phyloP scores from a whole-genome alignment of 1,140 invertebrate genomes.

The Apis florea region DNA sequence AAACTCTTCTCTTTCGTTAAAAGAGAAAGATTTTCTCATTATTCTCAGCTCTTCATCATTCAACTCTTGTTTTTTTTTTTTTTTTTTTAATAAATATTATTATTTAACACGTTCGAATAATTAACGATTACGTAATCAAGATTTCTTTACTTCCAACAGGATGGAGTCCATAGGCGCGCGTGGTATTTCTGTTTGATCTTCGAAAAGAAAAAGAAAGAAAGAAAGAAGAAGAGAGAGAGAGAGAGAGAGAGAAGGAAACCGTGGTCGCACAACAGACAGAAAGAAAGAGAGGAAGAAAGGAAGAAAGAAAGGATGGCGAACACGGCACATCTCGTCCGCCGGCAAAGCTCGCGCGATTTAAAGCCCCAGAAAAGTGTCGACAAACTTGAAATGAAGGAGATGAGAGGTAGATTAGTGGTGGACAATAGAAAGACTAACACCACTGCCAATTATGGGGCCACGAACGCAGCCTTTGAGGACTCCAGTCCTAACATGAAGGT shows the following conservation, averaged over 20 bases:
- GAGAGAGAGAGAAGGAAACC: slow-evolving; percentile 68
- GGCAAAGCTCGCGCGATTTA: slow-evolving; percentile 92
- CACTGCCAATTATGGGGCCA: slow-evolving; percentile 88
- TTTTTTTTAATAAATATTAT: too few species aligned
- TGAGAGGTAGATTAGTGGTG: slow-evolving; percentile 89
- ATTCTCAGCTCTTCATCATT: too few species aligned
- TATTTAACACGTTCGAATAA: too few species aligned
- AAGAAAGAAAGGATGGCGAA: slow-evolving; percentile 86
- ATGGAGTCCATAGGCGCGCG: slow-evolving; percentile 72
- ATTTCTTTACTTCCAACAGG: slow-evolving; percentile 63
- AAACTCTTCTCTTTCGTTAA: too few species aligned
- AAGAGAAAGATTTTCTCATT: too few species aligned
- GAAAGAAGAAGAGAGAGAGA: too few species aligned
- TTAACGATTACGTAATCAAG: slow-evolving; percentile 1
- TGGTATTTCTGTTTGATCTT: slow-evolving; percentile 68
- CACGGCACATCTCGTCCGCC: slow-evolving; percentile 91
- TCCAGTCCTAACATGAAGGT: slow-evolving; percentile 85
- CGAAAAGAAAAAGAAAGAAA: slow-evolving; percentile 36
- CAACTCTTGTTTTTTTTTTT: too few species aligned
- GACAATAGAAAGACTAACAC: slow-evolving; percentile 84
- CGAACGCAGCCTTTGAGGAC: slow-evolving; percentile 93
- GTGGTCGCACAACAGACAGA: slow-evolving; percentile 25
- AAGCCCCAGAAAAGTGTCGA: slow-evolving; percentile 91
- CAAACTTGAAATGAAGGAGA: slow-evolving; percentile 91
- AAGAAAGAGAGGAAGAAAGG: slow-evolving; percentile 6